Base-by-base conservation (phyloP, 1,140 invertebrate species). In the Octopus bimaculoides region DNA sequence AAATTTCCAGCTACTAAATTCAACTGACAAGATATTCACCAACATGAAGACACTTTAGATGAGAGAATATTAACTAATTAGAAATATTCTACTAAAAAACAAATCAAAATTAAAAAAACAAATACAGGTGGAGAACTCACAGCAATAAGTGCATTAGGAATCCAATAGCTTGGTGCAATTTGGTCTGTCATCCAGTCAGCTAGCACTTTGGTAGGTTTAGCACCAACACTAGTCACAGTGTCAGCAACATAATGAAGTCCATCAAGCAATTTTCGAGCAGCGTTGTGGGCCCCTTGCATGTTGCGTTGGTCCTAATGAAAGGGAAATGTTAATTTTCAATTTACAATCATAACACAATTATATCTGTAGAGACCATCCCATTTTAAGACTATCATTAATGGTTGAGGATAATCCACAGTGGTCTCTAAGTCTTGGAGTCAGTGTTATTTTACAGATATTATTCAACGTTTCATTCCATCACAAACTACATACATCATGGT, bases 131-230 rank as follows among this genome's bases (percentile, higher is more conserved):
- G 56, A 61, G 17, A 14, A 81, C 83, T 88, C 86, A 94, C 93
- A 82, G 90, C 92, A 77, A 96, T 95, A 86, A 95, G 93, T 81
- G 92, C 90, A 88, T 96, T 96, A 9, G 94, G 93, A 71, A 93
- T 92, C 95, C 95, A 96, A 89, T 96, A 96, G 41, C 92, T 92
- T 2, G 95, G 95, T 17, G 94, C 94, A 79, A 94, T 92, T 86
- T 94, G 92, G 90, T 96, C 95, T 4, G 95, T 93, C 4, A 95
- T 91, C 94, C 94, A 95, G 80, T 93, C 92, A 7, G 92, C 92
- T 0, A 96, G 80, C 20, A 85, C 81, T 77, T 87, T 94, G 3
- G 94, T 93, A 14, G 95, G 95, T 80, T 93, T 93, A 4, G 94
- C 91, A 10, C 94, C 92, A 9, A 94, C 92, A 85, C 90, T 94